phyloP scores from a whole-genome alignment of 2,888 invertebrate genomes.

The Liopterus haemorrhoidalis region DNA sequence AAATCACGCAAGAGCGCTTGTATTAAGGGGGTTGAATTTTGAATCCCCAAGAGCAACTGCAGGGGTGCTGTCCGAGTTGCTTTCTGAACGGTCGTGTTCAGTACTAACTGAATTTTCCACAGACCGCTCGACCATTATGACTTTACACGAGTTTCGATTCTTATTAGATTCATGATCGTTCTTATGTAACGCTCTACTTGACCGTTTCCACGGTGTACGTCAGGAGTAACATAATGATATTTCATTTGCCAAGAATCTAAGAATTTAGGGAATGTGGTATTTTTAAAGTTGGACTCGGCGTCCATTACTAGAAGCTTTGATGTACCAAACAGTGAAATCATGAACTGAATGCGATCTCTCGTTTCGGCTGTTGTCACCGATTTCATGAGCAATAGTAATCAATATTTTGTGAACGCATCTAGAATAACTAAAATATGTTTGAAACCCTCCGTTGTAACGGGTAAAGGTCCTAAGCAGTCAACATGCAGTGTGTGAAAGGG shows the following conservation, averaged over 20 bases:
- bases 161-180: slow-evolving; percentile 28
- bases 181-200: slow-evolving; percentile 31
- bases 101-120: slow-evolving; percentile 30
- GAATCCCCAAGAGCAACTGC: slow-evolving; percentile 24
- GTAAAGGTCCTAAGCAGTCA: slow-evolving; percentile 24
- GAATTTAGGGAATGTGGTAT: slow-evolving; percentile 25
- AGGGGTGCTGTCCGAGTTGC: slow-evolving; percentile 27
- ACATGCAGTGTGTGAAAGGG: slow-evolving; percentile 25
- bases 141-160: slow-evolving; percentile 26
- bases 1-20: background rate
- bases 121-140: slow-evolving; percentile 28
- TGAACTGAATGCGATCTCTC: slow-evolving; percentile 18
- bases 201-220: slow-evolving; percentile 28
- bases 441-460: slow-evolving; percentile 16
- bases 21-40: slow-evolving; percentile 1
- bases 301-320: slow-evolving; percentile 28
- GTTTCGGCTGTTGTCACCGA: slow-evolving; percentile 27
- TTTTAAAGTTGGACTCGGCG: slow-evolving; percentile 28
- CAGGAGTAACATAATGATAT: slow-evolving; percentile 24
- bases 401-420: slow-evolving; percentile 27
- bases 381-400: slow-evolving; percentile 23
- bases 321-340: slow-evolving; percentile 29
- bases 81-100: slow-evolving; percentile 31
- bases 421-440: slow-evolving; percentile 25
- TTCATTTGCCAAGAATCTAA: slow-evolving; percentile 18